phyloP scores from a whole-genome alignment of 2,113 vertebrate genomes.

The Onychostoma macrolepis region DNA sequence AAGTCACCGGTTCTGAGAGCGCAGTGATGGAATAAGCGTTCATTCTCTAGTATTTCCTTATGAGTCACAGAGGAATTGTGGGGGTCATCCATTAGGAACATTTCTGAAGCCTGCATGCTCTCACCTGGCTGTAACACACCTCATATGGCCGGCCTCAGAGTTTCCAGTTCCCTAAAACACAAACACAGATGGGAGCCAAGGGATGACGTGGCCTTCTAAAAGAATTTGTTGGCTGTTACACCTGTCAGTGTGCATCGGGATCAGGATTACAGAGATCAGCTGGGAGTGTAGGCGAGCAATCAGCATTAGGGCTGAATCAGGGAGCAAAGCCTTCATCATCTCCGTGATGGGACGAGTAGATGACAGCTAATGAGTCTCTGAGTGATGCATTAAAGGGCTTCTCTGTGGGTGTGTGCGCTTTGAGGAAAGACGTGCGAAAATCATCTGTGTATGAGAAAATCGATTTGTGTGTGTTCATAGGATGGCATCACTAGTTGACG shows the following conservation, averaged over 20 bases:
- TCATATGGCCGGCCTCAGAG: background rate
- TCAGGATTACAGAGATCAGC: slow-evolving; percentile 44
- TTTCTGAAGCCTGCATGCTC: slow-evolving; percentile 37
- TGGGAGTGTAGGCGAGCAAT: slow-evolving; percentile 35
- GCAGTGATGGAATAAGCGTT: background rate
- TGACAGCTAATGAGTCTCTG: slow-evolving; percentile 53
- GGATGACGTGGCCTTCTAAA: slow-evolving; percentile 37
- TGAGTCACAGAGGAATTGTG: slow-evolving; percentile 8
- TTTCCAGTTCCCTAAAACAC: slow-evolving; percentile 15
- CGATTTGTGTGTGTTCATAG: background rate
- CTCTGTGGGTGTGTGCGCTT: background rate
- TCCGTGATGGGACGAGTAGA: slow-evolving; percentile 30
- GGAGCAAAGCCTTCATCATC: slow-evolving; percentile 34
- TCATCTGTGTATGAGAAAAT: slow-evolving; percentile 11
- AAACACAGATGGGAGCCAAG: slow-evolving; percentile 7
- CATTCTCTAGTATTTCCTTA: slow-evolving; percentile 13
- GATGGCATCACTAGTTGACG: slow-evolving; percentile 34
- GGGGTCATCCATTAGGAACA: slow-evolving; percentile 8
- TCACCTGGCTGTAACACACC: background rate
- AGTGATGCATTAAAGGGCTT: slow-evolving; percentile 50
- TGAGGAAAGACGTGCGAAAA: background rate
- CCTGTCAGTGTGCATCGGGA: slow-evolving; percentile 47
- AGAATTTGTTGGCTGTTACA: slow-evolving; percentile 47
- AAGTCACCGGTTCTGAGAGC: background rate
- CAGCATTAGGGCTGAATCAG: slow-evolving; percentile 46